Evolutionary conservation across 2,888 invertebrate species (phyloP), one percentile per base, ranked within the genome.

Genomic region (Trimorus sp.): DNA sequence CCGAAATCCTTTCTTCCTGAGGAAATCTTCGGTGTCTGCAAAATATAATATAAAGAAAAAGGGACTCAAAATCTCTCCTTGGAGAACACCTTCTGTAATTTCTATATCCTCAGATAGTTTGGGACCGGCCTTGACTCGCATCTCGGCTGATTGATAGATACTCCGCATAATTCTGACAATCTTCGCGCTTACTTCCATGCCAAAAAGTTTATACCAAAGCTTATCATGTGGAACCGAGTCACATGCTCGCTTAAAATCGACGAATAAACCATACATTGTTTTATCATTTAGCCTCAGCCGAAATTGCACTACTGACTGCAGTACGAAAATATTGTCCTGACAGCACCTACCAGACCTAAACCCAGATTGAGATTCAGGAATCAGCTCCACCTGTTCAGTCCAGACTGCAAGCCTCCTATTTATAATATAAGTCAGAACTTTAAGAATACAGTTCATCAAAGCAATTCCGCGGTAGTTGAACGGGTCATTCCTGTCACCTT

Each of bases 211-310:
- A 16, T 8, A 9, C 53, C 53, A 53, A 15, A 53, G 16, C 11
- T 15, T 16, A 15, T n/a, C 1, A 3, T 53, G 53, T 8, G 15
- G 7, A n/a, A 53, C 53, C 6, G 53, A 53, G 15, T 53, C 53
- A 15, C 16, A 53, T 6, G 53, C 53, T 15, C 53, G 53, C 9
- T 37, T 56, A 62, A 68, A 59, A 79, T 60, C 59, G 58, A 56
- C 49, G 66, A 63, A 15, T 26, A 48, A 16, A 15, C 53, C 53
- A 8, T 16, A 16, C 9, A 16, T 8, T 16, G 53, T 15, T 3
- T 7, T 16, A 15, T 16, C 6, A 15, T 16, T 53, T 11, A 9
- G 8, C 7, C 15, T 7, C 15, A 53, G 11, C 8, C 16, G 53
- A 6, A 53, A 53, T 15, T 53, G 53, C 7, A 53, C 15, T 11